Evolutionary conservation across 2,888 invertebrate genomes (phyloP), one percentile per base, ranked within the genome.

Genomic region (Dichetophora obliterata): DNA sequence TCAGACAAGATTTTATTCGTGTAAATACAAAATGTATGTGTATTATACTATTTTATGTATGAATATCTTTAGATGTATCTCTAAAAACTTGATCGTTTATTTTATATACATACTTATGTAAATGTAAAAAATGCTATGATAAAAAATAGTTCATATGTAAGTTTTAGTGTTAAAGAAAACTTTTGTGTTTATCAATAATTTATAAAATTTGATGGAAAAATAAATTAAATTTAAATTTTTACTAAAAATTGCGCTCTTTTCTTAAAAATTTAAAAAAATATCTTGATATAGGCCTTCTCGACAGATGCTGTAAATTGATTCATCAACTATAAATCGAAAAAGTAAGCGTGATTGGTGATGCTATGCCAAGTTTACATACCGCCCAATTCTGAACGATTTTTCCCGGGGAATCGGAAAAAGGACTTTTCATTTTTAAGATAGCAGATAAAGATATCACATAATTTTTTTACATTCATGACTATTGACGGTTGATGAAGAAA

Each of bases 151-250:
- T 43, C 27, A n/a, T 48, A 27, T 16, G 22, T 50, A 50, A 50
- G 50, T 24, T 50, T 48, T 48, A 19, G 43, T 37, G 24, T 48
- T 8, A 24, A 73, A 22, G 73, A 22, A 43, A 73, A 16, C 19
- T 48, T 71, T 11, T 11, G 43, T 73, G 50, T 63, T 73, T 73
- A 50, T 73, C 48, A 48, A 73, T 63, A 48, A 73, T 73, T 65
- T 65, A 63, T 73, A 73, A 34, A 73, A 27, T 52, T 73, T 63
- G 50, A 61, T 50, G 50, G 19, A 73, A 59, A 59, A 73, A 65
- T 65, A 73, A 63, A 68, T 24, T 24, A 63, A 61, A 34, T 34
- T 31, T 50, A 50, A 63, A 63, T 50, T 73, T 73, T 73, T 65
- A 50, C 24, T 11, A 65, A 50, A 50, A 52, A 14, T 43, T n/a